Evolutionary conservation across 2,797 vertebrate species (phyloP), one percentile per base, ranked within the genome.

Genomic region (Philypnodon macrostomus): DNA sequence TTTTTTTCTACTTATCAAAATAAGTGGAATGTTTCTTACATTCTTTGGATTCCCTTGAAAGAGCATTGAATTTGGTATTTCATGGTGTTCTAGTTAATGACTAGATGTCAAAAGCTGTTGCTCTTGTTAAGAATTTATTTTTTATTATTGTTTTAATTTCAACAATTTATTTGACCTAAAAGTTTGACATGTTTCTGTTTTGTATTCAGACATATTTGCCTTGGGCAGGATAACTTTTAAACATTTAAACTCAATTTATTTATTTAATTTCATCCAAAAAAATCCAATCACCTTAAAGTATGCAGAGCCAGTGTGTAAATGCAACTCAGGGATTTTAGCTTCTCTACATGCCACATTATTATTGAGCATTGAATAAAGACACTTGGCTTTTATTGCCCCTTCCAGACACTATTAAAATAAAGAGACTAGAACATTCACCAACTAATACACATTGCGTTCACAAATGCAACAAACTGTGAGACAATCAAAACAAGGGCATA

Each of bases 361-460:
- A 73, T 79, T 40, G 50, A 80, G 70, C 78, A 82, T 80, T 77
- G 77, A 80, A 81, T 77, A 62, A 74, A 79, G 77, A 82, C 73
- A 68, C 78, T 75, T 70, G 12, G 37, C 63, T 64, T 86, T 88
- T 85, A 88, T 80, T 63, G 70, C 66, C 77, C 71, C 79, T 85
- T 81, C 77, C 73, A 83, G 83, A 83, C 80, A 72, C 83, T 77
- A 80, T 88, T 86, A 87, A 88, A 85, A 80, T 77, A 82, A 86
- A 85, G 61, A 67, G 77, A 80, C 70, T 77, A 58, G 72, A 84
- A 75, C 56, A 66, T 80, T 63, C 73, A 80, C 77, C 47, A 47
- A 67, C 68, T 60, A 41, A 63, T 56, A 27, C 59, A 27, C 71
- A 63, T 57, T 75, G 51, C 55, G 58, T 75, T 77, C 73, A 59